These are phyloP conservation scores for Naja naja DNA, from an alignment of 2,113 vertebrate genomes.

Conservation along the genomic window DNA sequence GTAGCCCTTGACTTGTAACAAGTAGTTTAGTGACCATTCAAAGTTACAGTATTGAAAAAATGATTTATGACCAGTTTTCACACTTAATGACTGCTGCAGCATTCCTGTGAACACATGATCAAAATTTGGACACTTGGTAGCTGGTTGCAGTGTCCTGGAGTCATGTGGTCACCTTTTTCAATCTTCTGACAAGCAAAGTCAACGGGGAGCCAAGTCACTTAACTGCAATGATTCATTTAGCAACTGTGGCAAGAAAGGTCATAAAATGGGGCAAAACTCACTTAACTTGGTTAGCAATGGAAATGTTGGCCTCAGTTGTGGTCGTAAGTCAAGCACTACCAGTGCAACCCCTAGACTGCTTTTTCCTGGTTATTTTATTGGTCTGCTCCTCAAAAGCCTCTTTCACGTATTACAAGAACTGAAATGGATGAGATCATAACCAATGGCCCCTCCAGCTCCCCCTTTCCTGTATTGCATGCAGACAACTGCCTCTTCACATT, in stretches of 20 bases:
- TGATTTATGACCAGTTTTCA: neutral
- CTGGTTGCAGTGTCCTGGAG: neutral
- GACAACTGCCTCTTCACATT: neutral
- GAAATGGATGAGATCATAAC: neutral
- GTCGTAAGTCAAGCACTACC: neutral
- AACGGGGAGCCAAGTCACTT: neutral
- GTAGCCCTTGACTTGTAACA: neutral
- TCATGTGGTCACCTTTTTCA: neutral
- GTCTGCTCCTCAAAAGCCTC: neutral
- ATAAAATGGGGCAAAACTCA: neutral
- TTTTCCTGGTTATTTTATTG: neutral
- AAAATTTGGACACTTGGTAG: neutral
- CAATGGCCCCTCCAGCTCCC: neutral
- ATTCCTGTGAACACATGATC: neutral
- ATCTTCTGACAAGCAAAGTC: neutral
- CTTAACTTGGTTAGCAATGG: neutral
- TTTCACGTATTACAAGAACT: neutral
- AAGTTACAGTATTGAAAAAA: neutral
- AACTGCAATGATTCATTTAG: neutral
- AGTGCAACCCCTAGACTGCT: neutral
- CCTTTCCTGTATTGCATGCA: neutral
- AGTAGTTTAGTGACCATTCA: neutral
- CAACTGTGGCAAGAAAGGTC: neutral
- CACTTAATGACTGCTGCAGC: neutral
- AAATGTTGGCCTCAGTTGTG: neutral